Base-by-base conservation (phyloP, 2,888 invertebrate species). In the Eilema caniola region DNA sequence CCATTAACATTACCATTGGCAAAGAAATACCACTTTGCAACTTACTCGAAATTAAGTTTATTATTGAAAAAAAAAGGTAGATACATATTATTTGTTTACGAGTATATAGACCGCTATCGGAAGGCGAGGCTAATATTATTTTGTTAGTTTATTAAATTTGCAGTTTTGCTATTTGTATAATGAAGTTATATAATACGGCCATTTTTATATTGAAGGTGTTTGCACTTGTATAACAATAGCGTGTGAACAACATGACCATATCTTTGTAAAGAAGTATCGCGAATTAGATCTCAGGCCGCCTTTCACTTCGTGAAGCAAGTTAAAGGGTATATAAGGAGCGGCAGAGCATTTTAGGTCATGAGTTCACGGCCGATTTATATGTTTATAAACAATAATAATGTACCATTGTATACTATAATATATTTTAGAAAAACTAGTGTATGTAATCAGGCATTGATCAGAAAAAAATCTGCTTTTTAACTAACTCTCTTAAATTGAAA, bases 221-320 rank as follows among this genome's bases (percentile, higher is more conserved):
- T 85, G 85, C 82, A 83, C 84, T 85, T 82, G 83, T 82, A 84
- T 84, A 87, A 88, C 89, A 89, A 89, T 89, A 85, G 86, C 90
- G 90, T 92, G 91, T 88, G 91, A 92, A 90, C 86, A 85, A 80
- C 84, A 79, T 87, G 89, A 83, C 89, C 87, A 88, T 86, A 88
- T 88, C 89, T 87, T 89, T 89, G 87, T 88, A 85, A 84, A 83
- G 85, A 84, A 83, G 82, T 83, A 84, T 81, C 81, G 84, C 83
- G 82, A 86, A 90, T 90, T 86, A 86, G 90, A 90, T 90, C 89
- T 88, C 85, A 77, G 86, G 81, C 87, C 86, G 89, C 93, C 94
- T 94, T 94, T 94, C 94, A 94, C 94, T 93, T 90, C 84, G 81
- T 82, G 83, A 84, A 86, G 84, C 85, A 82, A 87, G 84, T 85